These are phyloP conservation scores for Uloborus diversus DNA, from an alignment of 1,140 invertebrate species.

Conservation along the genomic window DNA sequence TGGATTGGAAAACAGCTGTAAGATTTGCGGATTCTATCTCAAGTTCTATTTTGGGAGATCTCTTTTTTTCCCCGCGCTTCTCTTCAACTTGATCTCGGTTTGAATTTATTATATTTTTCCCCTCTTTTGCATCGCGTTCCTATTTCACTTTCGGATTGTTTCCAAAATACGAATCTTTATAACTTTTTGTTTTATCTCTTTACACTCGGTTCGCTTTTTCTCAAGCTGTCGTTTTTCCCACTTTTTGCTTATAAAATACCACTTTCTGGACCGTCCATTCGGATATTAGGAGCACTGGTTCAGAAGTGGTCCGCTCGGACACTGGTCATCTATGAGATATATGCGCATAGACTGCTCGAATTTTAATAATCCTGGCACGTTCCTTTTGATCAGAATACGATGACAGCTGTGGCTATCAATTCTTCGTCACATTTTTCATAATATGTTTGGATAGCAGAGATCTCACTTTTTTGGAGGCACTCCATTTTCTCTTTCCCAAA, in stretches of 20 bases:
- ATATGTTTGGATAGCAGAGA: neutral
- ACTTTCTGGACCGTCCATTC: conserved; percentile 41
- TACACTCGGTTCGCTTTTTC: conserved; percentile 2
- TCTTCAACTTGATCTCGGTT: conserved; percentile 38
- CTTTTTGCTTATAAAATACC: conserved; percentile 40
- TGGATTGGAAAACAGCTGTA: conserved; percentile 53
- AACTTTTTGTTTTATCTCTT: neutral
- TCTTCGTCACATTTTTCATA: neutral
- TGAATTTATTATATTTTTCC: conserved; percentile 34
- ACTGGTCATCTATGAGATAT: conserved; percentile 43
- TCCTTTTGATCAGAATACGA: conserved; percentile 25
- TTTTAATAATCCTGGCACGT: conserved; percentile 45
- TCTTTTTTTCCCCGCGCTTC: conserved; percentile 30
- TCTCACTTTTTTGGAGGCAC: neutral
- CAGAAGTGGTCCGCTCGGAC: conserved; percentile 24
- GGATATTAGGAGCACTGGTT: conserved; percentile 24
- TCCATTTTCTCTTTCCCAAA: no score
- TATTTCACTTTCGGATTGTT: conserved; percentile 24
- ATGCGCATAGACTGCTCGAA: conserved; percentile 39
- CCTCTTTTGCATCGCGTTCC: conserved; percentile 5
- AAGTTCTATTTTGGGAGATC: conserved; percentile 37
- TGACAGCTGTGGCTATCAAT: conserved; percentile 19
- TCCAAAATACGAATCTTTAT: conserved; percentile 23
- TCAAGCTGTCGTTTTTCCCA: conserved; percentile 33
- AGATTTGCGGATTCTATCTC: conserved; percentile 13